These are phyloP conservation scores for Oryctes rhinoceros DNA, from an alignment of 1,140 invertebrate genomes.

Conservation along the genomic window DNA sequence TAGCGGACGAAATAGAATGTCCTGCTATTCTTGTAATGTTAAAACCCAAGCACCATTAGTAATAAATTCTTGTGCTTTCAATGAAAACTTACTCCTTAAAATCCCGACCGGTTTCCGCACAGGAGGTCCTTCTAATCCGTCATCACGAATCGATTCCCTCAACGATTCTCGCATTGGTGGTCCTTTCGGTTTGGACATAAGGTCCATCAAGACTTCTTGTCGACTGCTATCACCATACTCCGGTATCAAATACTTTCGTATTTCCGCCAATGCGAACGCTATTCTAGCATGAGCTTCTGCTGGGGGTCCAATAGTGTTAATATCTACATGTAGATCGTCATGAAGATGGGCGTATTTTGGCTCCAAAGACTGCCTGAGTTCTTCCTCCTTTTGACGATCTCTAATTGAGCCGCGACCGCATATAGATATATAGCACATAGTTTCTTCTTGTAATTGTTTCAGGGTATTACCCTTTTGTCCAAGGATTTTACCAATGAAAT, in stretches of 20 bases:
- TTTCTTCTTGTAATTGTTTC: constrained; percentile 89
- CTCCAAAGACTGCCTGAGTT: constrained; percentile 83
- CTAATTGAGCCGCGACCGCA: constrained; percentile 90
- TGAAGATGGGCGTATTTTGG: constrained; percentile 89
- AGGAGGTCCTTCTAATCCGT: constrained; percentile 44
- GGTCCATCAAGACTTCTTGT: constrained; percentile 65
- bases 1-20: too few relatives aligned
- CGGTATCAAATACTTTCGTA: constrained; percentile 77
- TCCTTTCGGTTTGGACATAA: constrained; percentile 6
- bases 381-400: constrained; percentile 90
- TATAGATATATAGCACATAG: constrained; percentile 93
- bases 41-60: too few relatives aligned
- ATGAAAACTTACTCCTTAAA: constrained; percentile 40
- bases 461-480: constrained; percentile 91
- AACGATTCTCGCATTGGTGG: constrained; percentile 84
- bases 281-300: constrained; percentile 90
- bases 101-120: constrained; percentile 49
- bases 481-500: constrained; percentile 91
- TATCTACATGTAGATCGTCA: constrained; percentile 90
- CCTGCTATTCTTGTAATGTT: too few relatives aligned
- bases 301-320: constrained; percentile 84
- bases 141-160: constrained; percentile 58
- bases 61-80: too few relatives aligned
- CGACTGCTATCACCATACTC: constrained; percentile 87
- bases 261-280: constrained; percentile 83